Percentiles rank a stretch among this genome's conserved stretches.
phyloP scores from a whole-genome alignment of 1,140 invertebrate species.

The Parasteatoda tepidariorum region DNA sequence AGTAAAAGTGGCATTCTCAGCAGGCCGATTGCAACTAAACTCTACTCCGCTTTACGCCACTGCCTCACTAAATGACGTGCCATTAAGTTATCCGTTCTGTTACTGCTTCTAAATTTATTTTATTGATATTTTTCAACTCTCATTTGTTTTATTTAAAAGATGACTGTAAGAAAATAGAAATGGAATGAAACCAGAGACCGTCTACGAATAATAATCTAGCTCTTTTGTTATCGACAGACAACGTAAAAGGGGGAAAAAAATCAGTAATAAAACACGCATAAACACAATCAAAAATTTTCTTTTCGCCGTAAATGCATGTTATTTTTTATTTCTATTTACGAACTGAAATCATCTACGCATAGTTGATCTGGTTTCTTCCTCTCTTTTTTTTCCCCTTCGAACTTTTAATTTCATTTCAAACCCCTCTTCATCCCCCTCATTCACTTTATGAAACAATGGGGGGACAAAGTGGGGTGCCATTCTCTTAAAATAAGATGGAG shows the following conservation, averaged over 20 bases:
- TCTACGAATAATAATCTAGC: conserved; percentile 9
- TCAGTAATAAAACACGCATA: background rate
- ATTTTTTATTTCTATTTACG: background rate
- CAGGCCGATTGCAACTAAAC: no score
- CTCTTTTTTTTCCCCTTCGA: background rate
- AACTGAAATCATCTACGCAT: background rate
- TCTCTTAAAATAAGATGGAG: background rate
- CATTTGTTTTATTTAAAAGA: conserved; percentile 32
- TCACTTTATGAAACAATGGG: conserved; percentile 16
- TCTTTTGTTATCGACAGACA: conserved; percentile 16
- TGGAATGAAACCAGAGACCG: conserved; percentile 28
- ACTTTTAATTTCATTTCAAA: conserved; percentile 59
- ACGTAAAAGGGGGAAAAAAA: background rate
- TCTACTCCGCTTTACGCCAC: no score
- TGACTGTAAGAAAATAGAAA: conserved; percentile 10
- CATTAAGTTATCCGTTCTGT: background rate
- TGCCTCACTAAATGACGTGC: background rate
- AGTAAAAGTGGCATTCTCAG: no score
- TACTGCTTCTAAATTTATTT: background rate
- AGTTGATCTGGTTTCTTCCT: background rate
- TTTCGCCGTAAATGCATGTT: background rate
- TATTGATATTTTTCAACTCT: conserved; percentile 26
- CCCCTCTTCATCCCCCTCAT: conserved; percentile 16
- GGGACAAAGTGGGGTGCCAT: background rate
- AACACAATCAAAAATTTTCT: conserved; percentile 1